Evolutionary conservation across 2,113 vertebrate genomes (phyloP).

Genomic region (Zapus hudsonius): DNA sequence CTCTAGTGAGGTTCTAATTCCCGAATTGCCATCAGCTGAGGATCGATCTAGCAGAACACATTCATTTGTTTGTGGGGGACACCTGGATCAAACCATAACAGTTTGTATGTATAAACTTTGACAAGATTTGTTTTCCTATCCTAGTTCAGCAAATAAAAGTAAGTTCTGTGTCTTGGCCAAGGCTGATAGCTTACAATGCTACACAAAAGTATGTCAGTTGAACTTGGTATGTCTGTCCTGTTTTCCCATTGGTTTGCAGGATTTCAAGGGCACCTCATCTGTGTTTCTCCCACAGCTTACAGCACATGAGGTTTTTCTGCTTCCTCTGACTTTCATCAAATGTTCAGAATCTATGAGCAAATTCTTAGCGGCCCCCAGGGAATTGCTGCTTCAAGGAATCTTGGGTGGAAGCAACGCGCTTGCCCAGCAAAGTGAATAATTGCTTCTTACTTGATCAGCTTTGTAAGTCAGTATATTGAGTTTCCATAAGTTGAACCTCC

Average conservation of each 20-base stretch:
- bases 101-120: background rate
- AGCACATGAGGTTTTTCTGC: background rate
- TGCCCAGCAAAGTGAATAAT: slow-evolving; percentile 22
- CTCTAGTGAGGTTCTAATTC: too few species aligned
- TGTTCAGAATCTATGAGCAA: slow-evolving; percentile 5
- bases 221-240: slow-evolving; percentile 9
- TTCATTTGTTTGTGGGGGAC: too few species aligned
- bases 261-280: background rate
- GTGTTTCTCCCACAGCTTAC: slow-evolving; percentile 18
- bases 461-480: slow-evolving; percentile 19
- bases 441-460: slow-evolving; percentile 29
- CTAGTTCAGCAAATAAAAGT: background rate
- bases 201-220: background rate
- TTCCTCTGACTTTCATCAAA: slow-evolving; percentile 12
- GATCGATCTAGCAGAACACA: too few species aligned
- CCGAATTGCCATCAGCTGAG: too few species aligned
- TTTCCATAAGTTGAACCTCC: background rate
- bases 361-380: background rate
- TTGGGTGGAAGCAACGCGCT: background rate
- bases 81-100: too few species aligned
- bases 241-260: background rate
- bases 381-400: slow-evolving; percentile 9
- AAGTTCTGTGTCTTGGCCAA: background rate
- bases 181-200: background rate
- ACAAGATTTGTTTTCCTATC: background rate